Conservation (phyloP, 1,140 invertebrate species). For the Sipha flava region DNA sequence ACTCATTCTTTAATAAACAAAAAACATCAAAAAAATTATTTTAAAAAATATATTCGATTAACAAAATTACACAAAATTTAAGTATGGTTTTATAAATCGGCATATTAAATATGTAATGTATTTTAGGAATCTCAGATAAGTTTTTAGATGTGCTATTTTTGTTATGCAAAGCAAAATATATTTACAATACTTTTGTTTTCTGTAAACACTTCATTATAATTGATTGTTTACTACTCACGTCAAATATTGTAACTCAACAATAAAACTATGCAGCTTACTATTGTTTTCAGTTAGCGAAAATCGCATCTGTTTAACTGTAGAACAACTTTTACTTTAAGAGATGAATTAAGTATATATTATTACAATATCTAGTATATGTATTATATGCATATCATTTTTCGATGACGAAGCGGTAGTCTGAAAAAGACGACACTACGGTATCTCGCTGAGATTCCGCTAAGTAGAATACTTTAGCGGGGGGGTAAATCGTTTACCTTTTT, state of each 20-base stretch:
- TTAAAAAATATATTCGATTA: no score
- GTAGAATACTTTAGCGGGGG: not conserved
- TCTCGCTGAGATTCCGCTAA: not conserved
- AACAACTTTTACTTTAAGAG: not conserved
- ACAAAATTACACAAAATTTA: no score
- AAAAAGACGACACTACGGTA: not conserved
- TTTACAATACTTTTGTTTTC: no score
- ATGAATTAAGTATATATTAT: not conserved
- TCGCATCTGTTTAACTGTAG: not conserved
- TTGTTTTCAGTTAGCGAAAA: not conserved
- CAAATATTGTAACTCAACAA: not conserved
- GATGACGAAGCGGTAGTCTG: not conserved
- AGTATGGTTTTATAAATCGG: no score
- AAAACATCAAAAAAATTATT: no score
- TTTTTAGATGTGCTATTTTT: no score
- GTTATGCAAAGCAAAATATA: no score
- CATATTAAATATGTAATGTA: no score
- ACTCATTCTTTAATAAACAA: no score
- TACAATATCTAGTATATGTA: not conserved
- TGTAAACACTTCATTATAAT: no score
- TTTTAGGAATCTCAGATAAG: no score
- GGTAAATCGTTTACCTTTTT: slow-evolving; percentile 14
- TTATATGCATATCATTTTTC: not conserved
- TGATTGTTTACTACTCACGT: not conserved
- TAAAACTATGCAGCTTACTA: no score